Conservation (phyloP, 1,140 invertebrate genomes). For the Drosophila asahinai region DNA sequence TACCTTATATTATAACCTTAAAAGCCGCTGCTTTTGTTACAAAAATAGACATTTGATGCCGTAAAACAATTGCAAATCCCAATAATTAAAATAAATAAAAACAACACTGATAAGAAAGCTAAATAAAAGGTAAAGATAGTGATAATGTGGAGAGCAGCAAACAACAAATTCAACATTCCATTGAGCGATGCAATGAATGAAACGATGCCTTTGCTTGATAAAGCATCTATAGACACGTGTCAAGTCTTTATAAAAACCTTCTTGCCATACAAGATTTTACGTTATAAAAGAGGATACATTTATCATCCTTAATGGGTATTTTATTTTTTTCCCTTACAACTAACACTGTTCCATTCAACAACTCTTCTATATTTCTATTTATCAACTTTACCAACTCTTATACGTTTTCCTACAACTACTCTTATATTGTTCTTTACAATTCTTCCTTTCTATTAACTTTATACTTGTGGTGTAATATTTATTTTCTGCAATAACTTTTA, state of each 20-base stretch:
- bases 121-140: background rate
- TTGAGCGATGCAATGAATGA: conserved; percentile 20
- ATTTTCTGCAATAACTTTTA: background rate
- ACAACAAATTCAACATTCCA: conserved; percentile 4
- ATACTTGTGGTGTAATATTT: background rate
- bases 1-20: too few relatives aligned
- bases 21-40: background rate
- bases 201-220: background rate
- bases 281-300: background rate
- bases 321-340: background rate
- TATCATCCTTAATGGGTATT: background rate
- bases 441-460: background rate
- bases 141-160: conserved; percentile 11
- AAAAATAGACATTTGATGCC: conserved; percentile 22
- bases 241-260: background rate
- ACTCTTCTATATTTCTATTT: background rate
- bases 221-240: background rate
- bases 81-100: conserved; percentile 6
- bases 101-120: conserved; percentile 1
- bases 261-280: background rate
- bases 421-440: background rate
- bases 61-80: conserved; percentile 7
- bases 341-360: background rate
- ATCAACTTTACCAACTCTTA: background rate
- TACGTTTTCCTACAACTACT: background rate